phyloP scores from a whole-genome alignment of 2,797 vertebrate genomes.

The Paratrypauchen microcephalus region DNA sequence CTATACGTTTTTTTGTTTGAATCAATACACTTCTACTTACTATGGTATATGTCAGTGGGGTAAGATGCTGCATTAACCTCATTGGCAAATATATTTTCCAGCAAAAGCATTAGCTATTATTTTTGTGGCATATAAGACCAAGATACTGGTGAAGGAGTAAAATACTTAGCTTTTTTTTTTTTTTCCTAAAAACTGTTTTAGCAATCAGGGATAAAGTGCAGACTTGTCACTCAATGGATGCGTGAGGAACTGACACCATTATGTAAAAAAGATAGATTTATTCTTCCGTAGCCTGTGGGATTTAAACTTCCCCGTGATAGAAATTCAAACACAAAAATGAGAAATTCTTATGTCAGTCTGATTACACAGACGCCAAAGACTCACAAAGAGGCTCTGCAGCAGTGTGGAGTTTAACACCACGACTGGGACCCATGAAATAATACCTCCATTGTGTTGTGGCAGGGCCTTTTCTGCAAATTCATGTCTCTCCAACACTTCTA shows the following conservation, averaged over 20 bases:
- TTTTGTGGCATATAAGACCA: not conserved
- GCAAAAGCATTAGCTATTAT: not conserved
- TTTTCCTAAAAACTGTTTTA: not conserved
- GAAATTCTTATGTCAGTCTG: constrained; percentile 57
- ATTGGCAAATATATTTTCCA: not conserved
- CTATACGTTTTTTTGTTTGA: too few species aligned
- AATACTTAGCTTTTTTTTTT: not conserved
- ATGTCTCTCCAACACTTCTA: constrained; percentile 42
- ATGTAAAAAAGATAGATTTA: constrained; percentile 55
- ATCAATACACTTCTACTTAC: too few species aligned
- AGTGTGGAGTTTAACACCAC: constrained; percentile 60
- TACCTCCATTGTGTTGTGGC: constrained; percentile 58
- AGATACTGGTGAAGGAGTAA: not conserved
- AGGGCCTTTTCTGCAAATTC: constrained; percentile 50
- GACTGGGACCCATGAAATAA: constrained; percentile 62
- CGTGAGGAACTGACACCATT: constrained; percentile 53
- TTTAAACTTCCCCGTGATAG: constrained; percentile 52
- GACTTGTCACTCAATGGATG: constrained; percentile 28
- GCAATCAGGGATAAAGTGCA: not conserved
- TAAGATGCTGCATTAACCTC: too few species aligned
- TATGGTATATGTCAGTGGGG: too few species aligned
- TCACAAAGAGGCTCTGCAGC: constrained; percentile 63
- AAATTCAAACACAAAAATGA: constrained; percentile 39
- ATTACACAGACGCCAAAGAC: constrained; percentile 60
- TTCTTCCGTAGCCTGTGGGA: constrained; percentile 50